These are phyloP conservation scores for Nowickia ferox DNA, from an alignment of 2,888 invertebrate species.

Conservation along the genomic window DNA sequence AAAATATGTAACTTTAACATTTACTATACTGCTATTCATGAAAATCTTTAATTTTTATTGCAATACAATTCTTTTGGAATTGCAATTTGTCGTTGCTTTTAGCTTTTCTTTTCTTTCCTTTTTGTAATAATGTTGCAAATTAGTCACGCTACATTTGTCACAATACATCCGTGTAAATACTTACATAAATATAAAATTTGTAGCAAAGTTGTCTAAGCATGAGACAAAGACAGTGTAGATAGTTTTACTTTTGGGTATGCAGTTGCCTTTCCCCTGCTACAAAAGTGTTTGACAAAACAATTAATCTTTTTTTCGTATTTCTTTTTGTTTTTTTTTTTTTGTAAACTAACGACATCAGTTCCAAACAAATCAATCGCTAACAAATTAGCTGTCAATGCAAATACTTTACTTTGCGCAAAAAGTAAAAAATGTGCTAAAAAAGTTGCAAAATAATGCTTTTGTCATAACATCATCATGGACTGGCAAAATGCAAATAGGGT, in stretches of 20 bases:
- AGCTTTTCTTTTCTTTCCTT: neutral
- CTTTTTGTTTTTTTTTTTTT: constrained; percentile 26
- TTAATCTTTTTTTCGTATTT: constrained; percentile 63
- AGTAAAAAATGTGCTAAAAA: constrained; percentile 1
- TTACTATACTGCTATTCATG: too few species aligned
- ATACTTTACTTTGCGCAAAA: constrained; percentile 12
- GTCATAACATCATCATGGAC: constrained; percentile 13
- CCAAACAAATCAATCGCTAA: constrained; percentile 68
- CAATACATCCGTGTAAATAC: constrained; percentile 66
- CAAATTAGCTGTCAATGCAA: constrained; percentile 68
- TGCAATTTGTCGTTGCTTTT: constrained; percentile 9
- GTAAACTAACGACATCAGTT: constrained; percentile 9
- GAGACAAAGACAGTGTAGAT: constrained; percentile 14
- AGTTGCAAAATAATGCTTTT: constrained; percentile 28
- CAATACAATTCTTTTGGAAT: neutral
- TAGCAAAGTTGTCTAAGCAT: constrained; percentile 44
- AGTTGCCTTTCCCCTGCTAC: neutral
- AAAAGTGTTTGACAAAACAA: constrained; percentile 60
- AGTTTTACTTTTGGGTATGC: neutral
- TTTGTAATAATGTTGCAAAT: constrained; percentile 49
- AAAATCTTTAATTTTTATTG: neutral
- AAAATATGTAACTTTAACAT: too few species aligned
- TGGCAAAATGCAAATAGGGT: neutral
- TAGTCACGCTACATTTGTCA: constrained; percentile 70
- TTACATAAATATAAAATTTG: neutral